Evolutionary conservation across 2,797 vertebrate genomes (phyloP).

Genomic region (Scomberomorus guttatus): DNA sequence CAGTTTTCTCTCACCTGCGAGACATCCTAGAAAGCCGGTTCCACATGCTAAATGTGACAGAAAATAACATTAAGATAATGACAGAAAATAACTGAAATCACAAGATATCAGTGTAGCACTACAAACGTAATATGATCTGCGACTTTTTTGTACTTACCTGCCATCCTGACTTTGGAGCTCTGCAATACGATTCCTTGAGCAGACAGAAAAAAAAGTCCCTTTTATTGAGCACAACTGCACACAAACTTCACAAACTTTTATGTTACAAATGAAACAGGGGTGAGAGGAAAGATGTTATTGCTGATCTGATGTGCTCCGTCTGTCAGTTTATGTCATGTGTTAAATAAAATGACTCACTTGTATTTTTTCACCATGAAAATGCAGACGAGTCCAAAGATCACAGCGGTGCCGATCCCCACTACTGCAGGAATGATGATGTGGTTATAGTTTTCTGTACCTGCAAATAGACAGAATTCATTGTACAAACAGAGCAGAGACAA

Average conservation of each 20-base stretch:
- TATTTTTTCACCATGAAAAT: conserved; percentile 77
- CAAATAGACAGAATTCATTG: conserved; percentile 24
- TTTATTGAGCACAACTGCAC: neutral
- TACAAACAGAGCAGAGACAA: neutral
- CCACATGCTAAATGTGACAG: conserved; percentile 57
- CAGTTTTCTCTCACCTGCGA: conserved; percentile 63
- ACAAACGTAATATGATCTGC: neutral
- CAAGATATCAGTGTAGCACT: neutral
- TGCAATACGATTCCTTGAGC: conserved; percentile 67
- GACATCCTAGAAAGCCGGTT: conserved; percentile 74
- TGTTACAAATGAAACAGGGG: no score
- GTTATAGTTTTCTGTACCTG: conserved; percentile 63
- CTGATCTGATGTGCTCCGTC: neutral
- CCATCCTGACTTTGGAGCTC: conserved; percentile 72
- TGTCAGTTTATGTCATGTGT: neutral
- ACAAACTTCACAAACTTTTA: neutral
- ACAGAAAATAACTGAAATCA: neutral
- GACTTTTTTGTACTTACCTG: conserved; percentile 61
- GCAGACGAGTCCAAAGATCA: conserved; percentile 67
- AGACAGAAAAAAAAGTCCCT: neutral
- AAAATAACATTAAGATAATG: neutral
- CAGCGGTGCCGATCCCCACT: conserved; percentile 41
- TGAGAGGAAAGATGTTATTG: no score
- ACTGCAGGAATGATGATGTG: conserved; percentile 78
- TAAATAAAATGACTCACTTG: conserved; percentile 66